A percentile compares a stretch with the other conserved stretches of the same genome.
Evolutionary conservation across 2,888 invertebrate species (phyloP).

Genomic region (Apodemia zela): DNA sequence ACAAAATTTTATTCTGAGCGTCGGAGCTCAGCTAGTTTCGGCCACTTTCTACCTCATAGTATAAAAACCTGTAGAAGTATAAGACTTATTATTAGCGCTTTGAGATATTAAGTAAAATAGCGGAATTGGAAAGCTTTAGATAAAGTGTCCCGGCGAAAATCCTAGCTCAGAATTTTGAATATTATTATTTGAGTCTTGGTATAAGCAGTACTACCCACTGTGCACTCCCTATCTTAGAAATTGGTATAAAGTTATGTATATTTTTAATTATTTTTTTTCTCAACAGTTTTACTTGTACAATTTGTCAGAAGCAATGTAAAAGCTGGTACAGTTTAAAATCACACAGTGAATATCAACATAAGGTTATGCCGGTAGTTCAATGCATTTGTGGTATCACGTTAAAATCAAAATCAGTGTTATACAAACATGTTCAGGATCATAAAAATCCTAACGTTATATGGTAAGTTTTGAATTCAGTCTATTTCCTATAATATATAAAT

Average conservation of each 20-base stretch:
- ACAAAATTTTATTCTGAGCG: too few relatives aligned
- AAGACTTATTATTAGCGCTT: too few relatives aligned
- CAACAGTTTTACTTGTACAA: slow-evolving; percentile 62
- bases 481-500: too few relatives aligned
- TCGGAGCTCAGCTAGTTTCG: too few relatives aligned
- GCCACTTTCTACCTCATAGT: too few relatives aligned
- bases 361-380: slow-evolving; percentile 57
- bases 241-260: slow-evolving; percentile 2
- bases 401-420: slow-evolving; percentile 73
- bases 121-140: too few relatives aligned
- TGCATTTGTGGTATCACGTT: slow-evolving; percentile 72
- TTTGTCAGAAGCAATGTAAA: slow-evolving; percentile 58
- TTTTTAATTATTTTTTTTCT: not conserved
- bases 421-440: slow-evolving; percentile 76
- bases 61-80: too few relatives aligned
- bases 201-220: not conserved
- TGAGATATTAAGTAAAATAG: too few relatives aligned
- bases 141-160: too few relatives aligned
- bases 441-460: slow-evolving; percentile 69
- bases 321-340: slow-evolving; percentile 72
- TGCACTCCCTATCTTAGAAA: not conserved
- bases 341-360: slow-evolving; percentile 59
- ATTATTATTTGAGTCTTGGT: too few relatives aligned
- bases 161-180: too few relatives aligned
- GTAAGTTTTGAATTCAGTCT: slow-evolving; percentile 47